Evolutionary conservation across 2,888 invertebrate species (phyloP), one percentile per base, ranked within the genome.

Genomic region (Toxonevra muliebris): DNA sequence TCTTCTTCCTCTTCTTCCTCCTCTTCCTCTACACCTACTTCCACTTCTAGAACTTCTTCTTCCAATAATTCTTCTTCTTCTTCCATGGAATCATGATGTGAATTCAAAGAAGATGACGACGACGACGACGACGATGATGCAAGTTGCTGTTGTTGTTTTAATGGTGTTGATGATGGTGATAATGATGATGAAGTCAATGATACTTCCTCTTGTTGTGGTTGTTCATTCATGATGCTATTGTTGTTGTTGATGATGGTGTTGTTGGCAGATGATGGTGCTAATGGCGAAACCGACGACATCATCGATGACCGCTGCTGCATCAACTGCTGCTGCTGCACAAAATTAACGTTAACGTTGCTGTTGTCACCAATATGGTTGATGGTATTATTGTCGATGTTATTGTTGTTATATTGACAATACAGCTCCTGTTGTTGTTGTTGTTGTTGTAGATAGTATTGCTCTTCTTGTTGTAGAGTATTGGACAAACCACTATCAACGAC

Each of bases 401-500:
- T 76, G 76, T 70, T 72, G 69, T 67, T 70, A 71, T 74, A 71
- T 65, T 76, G 77, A 64, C 58, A 71, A 70, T 70, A 74, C 74
- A 74, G 75, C 66, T 76, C 76, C 64, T 76, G 76, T 69, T 76
- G 74, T 15, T 74, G 75, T 60, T 74, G 75, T 62, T 75, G 77
- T 70, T 76, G 77, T 73, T 77, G 77, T 72, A 75, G 74, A 76
- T 83, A 82, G 78, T 81, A 79, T 79, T 82, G 81, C 77, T 81
- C 78, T 79, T 82, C 80, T 79, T 80, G 79, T 77, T 80, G 78
- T 80, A 81, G 81, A 81, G 80, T 76, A 80, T 79, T 77, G 76
- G 82, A 79, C 81, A 83, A 81, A 82, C 82, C 83, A 84, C 80
- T 81, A 76, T 82, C 82, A 73, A 80, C 82, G 83, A 80, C 83